phyloP scores from a whole-genome alignment of 1,140 invertebrate species.

The Cherax destructor region DNA sequence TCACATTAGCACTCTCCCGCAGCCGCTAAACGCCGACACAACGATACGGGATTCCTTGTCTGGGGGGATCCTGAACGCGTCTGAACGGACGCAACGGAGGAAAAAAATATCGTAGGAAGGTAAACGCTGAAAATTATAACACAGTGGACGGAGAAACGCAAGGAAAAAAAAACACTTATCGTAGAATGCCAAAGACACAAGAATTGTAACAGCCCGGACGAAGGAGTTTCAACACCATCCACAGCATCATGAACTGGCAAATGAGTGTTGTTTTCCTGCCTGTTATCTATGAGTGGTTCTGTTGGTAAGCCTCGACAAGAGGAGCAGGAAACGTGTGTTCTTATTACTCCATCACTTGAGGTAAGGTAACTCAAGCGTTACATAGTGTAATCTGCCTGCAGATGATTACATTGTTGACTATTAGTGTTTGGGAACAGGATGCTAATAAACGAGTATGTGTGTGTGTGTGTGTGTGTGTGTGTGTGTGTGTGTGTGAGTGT shows the following conservation, averaged over 20 bases:
- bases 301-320: not conserved
- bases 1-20: slow-evolving; percentile 67
- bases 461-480: too few species aligned
- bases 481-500: too few species aligned
- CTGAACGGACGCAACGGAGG: not conserved
- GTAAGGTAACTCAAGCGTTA: too few species aligned
- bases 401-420: too few species aligned
- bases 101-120: too few species aligned
- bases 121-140: too few species aligned
- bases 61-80: slow-evolving; percentile 30
- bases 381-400: too few species aligned
- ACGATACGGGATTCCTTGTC: slow-evolving; percentile 64
- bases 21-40: slow-evolving; percentile 61
- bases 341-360: too few species aligned
- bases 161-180: not conserved
- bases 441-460: too few species aligned
- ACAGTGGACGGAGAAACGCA: not conserved
- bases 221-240: not conserved
- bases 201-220: slow-evolving; percentile 15
- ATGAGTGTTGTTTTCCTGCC: not conserved
- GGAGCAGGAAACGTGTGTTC: too few species aligned
- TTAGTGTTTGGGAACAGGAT: too few species aligned
- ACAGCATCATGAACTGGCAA: not conserved
- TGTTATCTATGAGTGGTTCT: not conserved
- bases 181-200: slow-evolving; percentile 15